Conservation (phyloP, 1,140 invertebrate species). For the Drosophila auraria region DNA sequence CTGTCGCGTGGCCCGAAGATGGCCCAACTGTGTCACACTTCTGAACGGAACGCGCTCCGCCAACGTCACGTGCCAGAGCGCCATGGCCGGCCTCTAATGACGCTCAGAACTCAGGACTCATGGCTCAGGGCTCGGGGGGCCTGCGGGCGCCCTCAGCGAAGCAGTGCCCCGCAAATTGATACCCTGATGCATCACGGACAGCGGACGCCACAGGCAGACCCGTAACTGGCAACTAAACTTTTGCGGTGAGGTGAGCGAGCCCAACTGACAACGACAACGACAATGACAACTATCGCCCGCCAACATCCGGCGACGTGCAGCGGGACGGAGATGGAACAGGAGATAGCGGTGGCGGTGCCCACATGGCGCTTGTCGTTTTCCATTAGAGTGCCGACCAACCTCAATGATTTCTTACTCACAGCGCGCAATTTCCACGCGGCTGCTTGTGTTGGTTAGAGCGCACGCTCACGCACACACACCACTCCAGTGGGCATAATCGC, state of each 20-base stretch:
- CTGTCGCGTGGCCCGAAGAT: slow-evolving; percentile 15
- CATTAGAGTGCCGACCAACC: slow-evolving; percentile 79
- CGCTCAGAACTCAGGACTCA: background rate
- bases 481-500: slow-evolving; percentile 65
- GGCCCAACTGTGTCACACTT: slow-evolving; percentile 71
- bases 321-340: background rate
- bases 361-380: slow-evolving; percentile 79
- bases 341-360: slow-evolving; percentile 57
- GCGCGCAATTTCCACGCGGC: slow-evolving; percentile 59
- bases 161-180: slow-evolving; percentile 62
- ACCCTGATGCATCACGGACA: slow-evolving; percentile 46
- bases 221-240: slow-evolving; percentile 68
- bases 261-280: slow-evolving; percentile 56
- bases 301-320: slow-evolving; percentile 72
- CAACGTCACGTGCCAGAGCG: slow-evolving; percentile 67
- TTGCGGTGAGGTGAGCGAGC: slow-evolving; percentile 66
- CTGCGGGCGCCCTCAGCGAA: slow-evolving; percentile 10
- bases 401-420: slow-evolving; percentile 82
- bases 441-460: slow-evolving; percentile 20
- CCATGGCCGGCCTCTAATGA: slow-evolving; percentile 17
- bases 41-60: slow-evolving; percentile 59
- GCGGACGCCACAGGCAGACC: slow-evolving; percentile 17
- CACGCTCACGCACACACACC: slow-evolving; percentile 22
- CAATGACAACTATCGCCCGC: slow-evolving; percentile 65
- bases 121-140: background rate